A percentile compares a stretch with the other conserved stretches of the same genome.
Evolutionary conservation across 1,140 invertebrate genomes (phyloP).

Genomic region (Drosophila tsacasi): DNA sequence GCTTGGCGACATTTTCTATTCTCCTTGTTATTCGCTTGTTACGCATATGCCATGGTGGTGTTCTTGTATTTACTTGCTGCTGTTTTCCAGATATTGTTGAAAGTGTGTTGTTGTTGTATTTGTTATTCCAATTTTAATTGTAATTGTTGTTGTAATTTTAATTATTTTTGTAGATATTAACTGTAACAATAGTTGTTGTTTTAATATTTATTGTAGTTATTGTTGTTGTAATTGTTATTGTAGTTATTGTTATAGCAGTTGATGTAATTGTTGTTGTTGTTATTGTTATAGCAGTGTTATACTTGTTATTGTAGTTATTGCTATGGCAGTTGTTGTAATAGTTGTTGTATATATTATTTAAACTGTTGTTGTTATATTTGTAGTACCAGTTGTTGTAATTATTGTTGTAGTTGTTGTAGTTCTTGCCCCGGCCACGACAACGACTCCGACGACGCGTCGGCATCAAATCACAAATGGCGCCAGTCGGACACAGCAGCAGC

Average conservation of each 20-base stretch:
- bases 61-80: neutral
- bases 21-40: constrained; percentile 36
- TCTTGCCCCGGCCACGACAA: constrained; percentile 42
- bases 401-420: neutral
- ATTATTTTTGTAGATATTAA: too few relatives aligned
- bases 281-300: neutral
- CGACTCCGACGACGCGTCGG: constrained; percentile 47
- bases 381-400: neutral
- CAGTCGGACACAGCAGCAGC: constrained; percentile 50
- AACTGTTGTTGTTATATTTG: neutral
- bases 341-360: neutral
- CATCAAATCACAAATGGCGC: constrained; percentile 77
- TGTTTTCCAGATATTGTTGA: neutral
- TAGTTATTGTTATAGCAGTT: too few relatives aligned
- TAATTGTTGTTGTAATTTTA: neutral
- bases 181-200: neutral
- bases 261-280: neutral
- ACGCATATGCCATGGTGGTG: constrained; percentile 48
- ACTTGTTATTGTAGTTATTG: neutral
- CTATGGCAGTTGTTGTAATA: neutral
- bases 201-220: neutral
- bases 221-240: neutral
- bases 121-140: constrained; percentile 22
- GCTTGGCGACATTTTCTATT: neutral
- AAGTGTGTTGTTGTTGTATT: neutral